phyloP scores from a whole-genome alignment of 2,888 invertebrate species.

The Eilema griseolum region DNA sequence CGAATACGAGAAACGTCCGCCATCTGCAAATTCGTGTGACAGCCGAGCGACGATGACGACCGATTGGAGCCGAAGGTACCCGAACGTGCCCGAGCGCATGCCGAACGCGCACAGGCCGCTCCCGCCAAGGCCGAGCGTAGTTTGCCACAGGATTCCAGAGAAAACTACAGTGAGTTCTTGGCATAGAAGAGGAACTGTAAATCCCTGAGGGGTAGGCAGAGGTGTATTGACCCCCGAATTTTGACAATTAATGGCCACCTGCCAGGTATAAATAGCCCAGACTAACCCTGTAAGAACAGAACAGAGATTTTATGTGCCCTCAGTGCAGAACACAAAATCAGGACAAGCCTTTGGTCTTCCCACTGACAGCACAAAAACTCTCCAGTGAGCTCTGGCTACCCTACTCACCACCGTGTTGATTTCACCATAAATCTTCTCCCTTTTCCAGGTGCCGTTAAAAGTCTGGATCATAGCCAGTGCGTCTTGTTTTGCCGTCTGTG shows the following conservation, averaged over 20 bases:
- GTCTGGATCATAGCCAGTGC: slow-evolving; percentile 82
- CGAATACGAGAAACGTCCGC: slow-evolving; percentile 75
- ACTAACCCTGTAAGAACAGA: too few species aligned
- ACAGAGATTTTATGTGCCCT: too few species aligned
- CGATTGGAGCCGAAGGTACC: slow-evolving; percentile 61
- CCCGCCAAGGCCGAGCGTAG: slow-evolving; percentile 69
- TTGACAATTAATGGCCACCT: too few species aligned
- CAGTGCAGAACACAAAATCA: too few species aligned
- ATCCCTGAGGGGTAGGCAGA: too few species aligned
- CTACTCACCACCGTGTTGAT: too few species aligned
- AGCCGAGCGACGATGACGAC: slow-evolving; percentile 62
- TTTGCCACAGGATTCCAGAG: slow-evolving; percentile 63
- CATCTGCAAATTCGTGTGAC: slow-evolving; percentile 62
- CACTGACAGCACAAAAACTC: too few species aligned
- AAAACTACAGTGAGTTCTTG: slow-evolving; percentile 69
- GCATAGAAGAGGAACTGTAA: too few species aligned
- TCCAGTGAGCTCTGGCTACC: too few species aligned
- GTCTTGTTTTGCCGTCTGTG: slow-evolving; percentile 81
- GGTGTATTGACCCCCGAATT: too few species aligned
- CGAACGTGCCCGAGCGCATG: slow-evolving; percentile 47
- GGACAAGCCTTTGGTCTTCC: too few species aligned
- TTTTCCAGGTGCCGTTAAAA: slow-evolving; percentile 75
- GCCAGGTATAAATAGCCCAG: too few species aligned
- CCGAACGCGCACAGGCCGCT: slow-evolving; percentile 65
- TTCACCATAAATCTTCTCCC: background rate